Base-by-base conservation (phyloP, 2,113 vertebrate genomes). In the Pterocles orientalis region DNA sequence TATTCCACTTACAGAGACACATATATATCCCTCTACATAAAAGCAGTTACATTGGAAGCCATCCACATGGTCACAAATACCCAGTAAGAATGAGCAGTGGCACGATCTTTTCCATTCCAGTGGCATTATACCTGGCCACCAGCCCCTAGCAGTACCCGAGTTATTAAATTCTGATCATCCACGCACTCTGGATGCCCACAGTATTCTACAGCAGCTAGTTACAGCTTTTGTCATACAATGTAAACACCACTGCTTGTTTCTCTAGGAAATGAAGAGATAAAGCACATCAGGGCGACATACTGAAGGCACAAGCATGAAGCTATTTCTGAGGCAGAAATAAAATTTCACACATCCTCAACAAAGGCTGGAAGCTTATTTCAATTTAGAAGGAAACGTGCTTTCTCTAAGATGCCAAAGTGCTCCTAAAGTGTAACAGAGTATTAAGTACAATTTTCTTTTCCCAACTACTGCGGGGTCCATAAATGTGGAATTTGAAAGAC, bases 1-100 rank as follows among this genome's bases (percentile, higher is more conserved):
- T 1, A 23, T 16, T 39, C 36, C 25, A 33, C n/a, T 48, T 26
- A 33, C 28, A 51, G 28, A 39, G 2, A 50, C 8, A 9, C 6
- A n/a, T 2, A 6, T 14, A 7, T 14, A 31, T 23, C 25, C 15
- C 19, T 69, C 19, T 31, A 0, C 25, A 17, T 23, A 19, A 13
- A 84, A 58, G 17, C 1, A 23, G 9, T 5, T 36, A 2, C 3
- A 14, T 1, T 34, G 66, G 81, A n/a, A 94, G 62, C 60, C 24
- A 58, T 29, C 57, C 43, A 10, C 15, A 3, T 9, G 28, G 50
- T 6, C 41, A 72, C 39, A 23, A 62, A 34, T 17, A 20, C 16
- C 66, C 54, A 28, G 75, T 24, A 50, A 61, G 56, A 58, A 93
- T 82, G 23, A 86, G 61, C 89, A 50, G 48, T 21, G 60, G 31